Evolutionary conservation across 2,113 vertebrate genomes (phyloP).

Genomic region (Macquaria australasica): DNA sequence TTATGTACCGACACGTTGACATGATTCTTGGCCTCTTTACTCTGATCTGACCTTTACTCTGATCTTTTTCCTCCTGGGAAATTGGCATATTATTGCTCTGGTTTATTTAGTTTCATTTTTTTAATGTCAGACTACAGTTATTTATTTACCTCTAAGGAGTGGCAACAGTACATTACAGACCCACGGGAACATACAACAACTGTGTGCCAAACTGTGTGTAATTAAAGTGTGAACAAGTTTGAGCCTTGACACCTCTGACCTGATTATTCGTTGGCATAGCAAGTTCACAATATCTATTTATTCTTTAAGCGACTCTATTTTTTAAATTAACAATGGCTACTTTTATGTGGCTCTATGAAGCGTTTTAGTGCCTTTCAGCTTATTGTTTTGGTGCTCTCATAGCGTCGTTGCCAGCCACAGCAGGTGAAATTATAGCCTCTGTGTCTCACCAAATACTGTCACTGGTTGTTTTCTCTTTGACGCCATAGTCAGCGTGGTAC

Average conservation of each 20-base stretch:
- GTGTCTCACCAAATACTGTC: conserved; percentile 72
- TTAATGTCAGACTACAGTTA: too few relatives aligned
- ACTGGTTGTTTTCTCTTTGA: fast-evolving
- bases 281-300: neutral
- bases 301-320: neutral
- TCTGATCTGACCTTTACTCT: neutral
- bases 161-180: neutral
- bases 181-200: neutral
- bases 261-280: neutral
- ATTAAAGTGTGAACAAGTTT: neutral
- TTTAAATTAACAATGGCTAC: neutral
- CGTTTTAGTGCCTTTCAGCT: neutral
- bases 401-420: too few relatives aligned
- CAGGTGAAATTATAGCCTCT: neutral
- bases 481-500: conserved; percentile 20
- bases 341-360: too few relatives aligned
- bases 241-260: neutral
- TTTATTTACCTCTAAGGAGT: neutral
- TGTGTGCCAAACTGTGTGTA: neutral
- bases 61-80: neutral
- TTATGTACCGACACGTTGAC: neutral
- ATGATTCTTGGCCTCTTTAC: neutral
- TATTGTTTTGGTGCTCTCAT: neutral
- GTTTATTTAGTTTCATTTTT: neutral
- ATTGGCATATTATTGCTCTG: neutral